phyloP scores from a whole-genome alignment of 2,888 invertebrate species.

The Plemyria rubiginata region DNA sequence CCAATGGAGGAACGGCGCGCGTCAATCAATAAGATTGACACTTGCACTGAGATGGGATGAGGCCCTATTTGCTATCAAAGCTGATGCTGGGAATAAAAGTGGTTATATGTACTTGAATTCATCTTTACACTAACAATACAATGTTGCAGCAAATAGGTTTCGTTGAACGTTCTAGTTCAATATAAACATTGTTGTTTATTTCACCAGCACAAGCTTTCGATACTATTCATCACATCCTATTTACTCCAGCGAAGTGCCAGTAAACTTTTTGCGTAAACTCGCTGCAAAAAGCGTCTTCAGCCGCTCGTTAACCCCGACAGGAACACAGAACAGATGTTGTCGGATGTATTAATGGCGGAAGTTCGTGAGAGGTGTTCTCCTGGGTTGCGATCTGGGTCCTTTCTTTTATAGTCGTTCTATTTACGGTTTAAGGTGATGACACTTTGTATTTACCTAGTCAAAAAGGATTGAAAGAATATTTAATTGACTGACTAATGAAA shows the following conservation, averaged over 20 bases:
- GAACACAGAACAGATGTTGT: slow-evolving; percentile 61
- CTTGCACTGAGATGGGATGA: slow-evolving; percentile 28
- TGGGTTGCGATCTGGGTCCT: slow-evolving; percentile 42
- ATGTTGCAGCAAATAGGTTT: neutral
- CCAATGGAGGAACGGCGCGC: slow-evolving; percentile 25
- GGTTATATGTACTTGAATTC: neutral
- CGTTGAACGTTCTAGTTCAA: neutral
- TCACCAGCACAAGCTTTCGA: slow-evolving; percentile 14
- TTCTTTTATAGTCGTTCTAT: slow-evolving; percentile 40
- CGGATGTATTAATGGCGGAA: slow-evolving; percentile 70
- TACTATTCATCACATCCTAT: slow-evolving; percentile 19
- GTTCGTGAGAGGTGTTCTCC: slow-evolving; percentile 42
- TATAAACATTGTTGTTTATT: slow-evolving; percentile 1
- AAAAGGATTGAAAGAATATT: neutral
- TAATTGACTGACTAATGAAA: neutral
- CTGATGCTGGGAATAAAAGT: neutral
- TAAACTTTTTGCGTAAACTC: slow-evolving; percentile 24
- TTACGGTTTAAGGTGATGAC: slow-evolving; percentile 14
- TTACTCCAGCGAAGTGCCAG: slow-evolving; percentile 13
- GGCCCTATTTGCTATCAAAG: slow-evolving; percentile 21
- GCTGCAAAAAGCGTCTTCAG: slow-evolving; percentile 46
- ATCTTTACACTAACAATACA: neutral
- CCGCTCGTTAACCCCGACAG: slow-evolving; percentile 72
- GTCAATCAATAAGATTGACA: slow-evolving; percentile 35
- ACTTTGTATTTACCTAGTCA: neutral